Evolutionary conservation across 1,140 invertebrate genomes (phyloP), one percentile per base, ranked within the genome.

Genomic region (Ctenoplectra terminalis): DNA sequence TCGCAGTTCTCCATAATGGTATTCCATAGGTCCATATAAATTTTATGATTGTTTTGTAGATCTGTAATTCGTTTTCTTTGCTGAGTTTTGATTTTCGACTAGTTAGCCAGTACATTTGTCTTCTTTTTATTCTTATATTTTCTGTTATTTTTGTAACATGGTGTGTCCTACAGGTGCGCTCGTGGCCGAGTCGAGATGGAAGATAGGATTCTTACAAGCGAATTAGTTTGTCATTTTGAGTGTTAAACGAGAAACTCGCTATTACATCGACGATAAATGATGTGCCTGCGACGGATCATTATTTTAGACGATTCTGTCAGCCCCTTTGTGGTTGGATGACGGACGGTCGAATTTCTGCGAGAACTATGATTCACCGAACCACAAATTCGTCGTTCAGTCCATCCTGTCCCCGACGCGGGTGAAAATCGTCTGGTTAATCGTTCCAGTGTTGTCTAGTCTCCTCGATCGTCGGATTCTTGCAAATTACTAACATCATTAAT

Each of bases 281-380:
- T 66, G 20, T 48, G 61, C 69, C 76, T 29, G 50, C 40, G 81
- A 46, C 76, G 76, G 77, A 78, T 77, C 67, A 87, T 87, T 86
- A 87, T 87, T 87, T 87, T 60, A 48, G 69, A 87, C 77, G 82
- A 84, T 81, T 78, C 69, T 56, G 69, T 84, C 82, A 78, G 48
- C 81, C 73, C 54, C 29, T 83, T 80, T 83, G 71, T 71, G 13
- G n/a, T 26, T 15, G 34, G 4, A 15, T 13, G 8, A 37, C 11
- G 3, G 5, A n/a, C n/a, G 23, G n/a, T 54, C 48, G 58, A 72
- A 61, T 66, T 79, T 79, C 52, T 29, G 29, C 70, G 69, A 29
- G 63, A 43, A 60, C 64, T 43, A 70, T 86, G 85, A 86, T 85
- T 87, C 85, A 86, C 40, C 46, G 40, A 17, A 20, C 50, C 82